These are phyloP conservation scores for Ferdinandea cuprea DNA, from an alignment of 2,888 invertebrate species.

Conservation along the genomic window DNA sequence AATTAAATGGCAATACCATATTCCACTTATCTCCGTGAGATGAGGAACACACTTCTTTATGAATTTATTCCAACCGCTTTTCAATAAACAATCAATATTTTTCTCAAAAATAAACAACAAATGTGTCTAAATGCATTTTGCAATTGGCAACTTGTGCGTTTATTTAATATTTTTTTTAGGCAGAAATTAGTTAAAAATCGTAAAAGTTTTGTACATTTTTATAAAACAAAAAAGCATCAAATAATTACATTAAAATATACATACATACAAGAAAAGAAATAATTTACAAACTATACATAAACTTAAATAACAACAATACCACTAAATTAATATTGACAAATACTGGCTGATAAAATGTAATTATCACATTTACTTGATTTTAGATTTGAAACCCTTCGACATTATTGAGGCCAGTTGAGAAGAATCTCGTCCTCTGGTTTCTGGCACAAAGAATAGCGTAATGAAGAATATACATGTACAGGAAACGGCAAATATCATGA, in stretches of 20 bases:
- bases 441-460: constrained; percentile 78
- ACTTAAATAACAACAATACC: constrained; percentile 11
- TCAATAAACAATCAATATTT: too few species aligned
- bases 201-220: constrained; percentile 39
- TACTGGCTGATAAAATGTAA: constrained; percentile 6
- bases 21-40: too few species aligned
- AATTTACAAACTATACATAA: constrained; percentile 38
- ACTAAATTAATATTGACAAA: constrained; percentile 2
- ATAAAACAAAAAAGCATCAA: constrained; percentile 4
- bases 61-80: too few species aligned
- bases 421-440: constrained; percentile 78
- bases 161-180: too few species aligned
- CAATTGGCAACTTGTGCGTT: too few species aligned
- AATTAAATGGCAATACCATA: too few species aligned
- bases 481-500: constrained; percentile 87
- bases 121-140: background rate
- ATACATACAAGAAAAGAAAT: background rate
- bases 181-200: background rate
- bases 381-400: constrained; percentile 85
- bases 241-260: constrained; percentile 21
- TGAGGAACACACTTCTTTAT: too few species aligned
- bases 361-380: constrained; percentile 71
- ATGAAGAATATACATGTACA: constrained; percentile 77
- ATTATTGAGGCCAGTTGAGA: constrained; percentile 77
- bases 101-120: background rate